Percentiles rank a stretch among this genome's conserved stretches.
These are phyloP conservation scores for Smutsia temminckii DNA, from an alignment of 2,797 vertebrate genomes.

Conservation along the genomic window DNA sequence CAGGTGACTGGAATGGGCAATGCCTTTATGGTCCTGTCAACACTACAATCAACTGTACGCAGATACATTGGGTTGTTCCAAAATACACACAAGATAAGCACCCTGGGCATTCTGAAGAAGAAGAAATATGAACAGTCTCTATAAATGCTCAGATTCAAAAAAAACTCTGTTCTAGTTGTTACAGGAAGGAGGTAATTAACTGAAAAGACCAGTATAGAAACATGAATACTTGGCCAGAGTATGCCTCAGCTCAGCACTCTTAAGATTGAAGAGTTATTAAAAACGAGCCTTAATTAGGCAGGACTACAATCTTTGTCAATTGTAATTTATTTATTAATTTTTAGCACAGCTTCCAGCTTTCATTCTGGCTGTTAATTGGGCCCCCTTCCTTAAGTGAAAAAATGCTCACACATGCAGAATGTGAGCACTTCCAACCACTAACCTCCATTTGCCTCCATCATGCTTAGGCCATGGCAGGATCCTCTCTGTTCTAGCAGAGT, in stretches of 20 bases:
- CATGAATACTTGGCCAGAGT: background rate
- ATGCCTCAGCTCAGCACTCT: background rate
- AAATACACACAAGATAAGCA: constrained; percentile 23
- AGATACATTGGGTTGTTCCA: background rate
- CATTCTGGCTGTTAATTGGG: background rate
- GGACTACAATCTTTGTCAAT: background rate
- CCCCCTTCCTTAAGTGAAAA: background rate
- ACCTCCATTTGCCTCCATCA: constrained; percentile 26
- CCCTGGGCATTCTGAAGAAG: background rate
- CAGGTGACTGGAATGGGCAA: background rate
- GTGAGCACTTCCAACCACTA: constrained; percentile 29
- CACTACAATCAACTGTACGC: background rate
- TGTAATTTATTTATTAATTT: constrained; percentile 42
- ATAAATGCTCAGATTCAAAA: background rate
- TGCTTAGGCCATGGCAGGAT: constrained; percentile 34
- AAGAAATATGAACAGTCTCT: constrained; percentile 5
- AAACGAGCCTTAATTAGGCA: constrained; percentile 35
- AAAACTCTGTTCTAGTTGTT: constrained; percentile 28
- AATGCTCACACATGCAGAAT: background rate
- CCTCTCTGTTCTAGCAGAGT: constrained; percentile 52
- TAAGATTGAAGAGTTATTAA: constrained; percentile 33
- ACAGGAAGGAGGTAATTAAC: constrained; percentile 42
- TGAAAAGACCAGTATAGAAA: constrained; percentile 14
- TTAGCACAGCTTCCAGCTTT: constrained; percentile 34
- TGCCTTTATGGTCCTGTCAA: background rate